These are phyloP conservation scores for Dysdera silvatica DNA, from an alignment of 1,140 invertebrate genomes.

Conservation along the genomic window DNA sequence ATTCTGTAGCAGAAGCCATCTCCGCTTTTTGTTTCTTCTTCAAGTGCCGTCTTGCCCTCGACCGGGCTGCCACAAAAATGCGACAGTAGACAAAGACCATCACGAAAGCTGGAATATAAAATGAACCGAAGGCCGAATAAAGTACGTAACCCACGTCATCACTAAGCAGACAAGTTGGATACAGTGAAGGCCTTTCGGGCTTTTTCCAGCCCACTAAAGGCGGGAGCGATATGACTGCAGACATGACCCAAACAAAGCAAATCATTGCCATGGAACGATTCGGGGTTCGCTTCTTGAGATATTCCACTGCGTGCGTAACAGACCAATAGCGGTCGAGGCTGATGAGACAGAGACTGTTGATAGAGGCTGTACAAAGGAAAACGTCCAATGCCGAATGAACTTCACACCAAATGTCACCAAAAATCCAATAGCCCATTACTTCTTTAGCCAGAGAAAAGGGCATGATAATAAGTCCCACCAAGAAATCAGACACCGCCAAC, in stretches of 20 bases:
- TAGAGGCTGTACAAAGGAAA: conserved; percentile 85
- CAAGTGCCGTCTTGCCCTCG: conserved; percentile 59
- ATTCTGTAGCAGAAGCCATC: not conserved
- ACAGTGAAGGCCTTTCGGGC: conserved; percentile 18
- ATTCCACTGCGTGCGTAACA: conserved; percentile 89
- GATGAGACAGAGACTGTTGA: conserved; percentile 93
- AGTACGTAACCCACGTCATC: conserved; percentile 93
- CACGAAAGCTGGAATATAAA: conserved; percentile 95
- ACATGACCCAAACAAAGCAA: conserved; percentile 37
- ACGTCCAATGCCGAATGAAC: conserved; percentile 92
- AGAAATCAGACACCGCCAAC: conserved; percentile 90
- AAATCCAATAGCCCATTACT: conserved; percentile 94
- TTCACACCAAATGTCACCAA: conserved; percentile 80
- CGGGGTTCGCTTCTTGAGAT: conserved; percentile 83
- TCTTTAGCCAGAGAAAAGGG: conserved; percentile 93
- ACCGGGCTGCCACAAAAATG: conserved; percentile 94
- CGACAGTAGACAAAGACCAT: conserved; percentile 98
- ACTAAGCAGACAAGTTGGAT: conserved; percentile 50
- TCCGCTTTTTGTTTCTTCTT: conserved; percentile 17
- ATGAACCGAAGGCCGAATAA: conserved; percentile 93
- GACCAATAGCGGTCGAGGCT: conserved; percentile 94
- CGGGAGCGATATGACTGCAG: conserved; percentile 26
- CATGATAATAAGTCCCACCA: conserved; percentile 89
- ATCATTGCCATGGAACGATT: conserved; percentile 85
- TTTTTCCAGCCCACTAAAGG: conserved; percentile 32